Percentiles rank a stretch among this genome's conserved stretches.
Evolutionary conservation across 2,888 invertebrate genomes (phyloP).

Genomic region (Frankliniella fusca): DNA sequence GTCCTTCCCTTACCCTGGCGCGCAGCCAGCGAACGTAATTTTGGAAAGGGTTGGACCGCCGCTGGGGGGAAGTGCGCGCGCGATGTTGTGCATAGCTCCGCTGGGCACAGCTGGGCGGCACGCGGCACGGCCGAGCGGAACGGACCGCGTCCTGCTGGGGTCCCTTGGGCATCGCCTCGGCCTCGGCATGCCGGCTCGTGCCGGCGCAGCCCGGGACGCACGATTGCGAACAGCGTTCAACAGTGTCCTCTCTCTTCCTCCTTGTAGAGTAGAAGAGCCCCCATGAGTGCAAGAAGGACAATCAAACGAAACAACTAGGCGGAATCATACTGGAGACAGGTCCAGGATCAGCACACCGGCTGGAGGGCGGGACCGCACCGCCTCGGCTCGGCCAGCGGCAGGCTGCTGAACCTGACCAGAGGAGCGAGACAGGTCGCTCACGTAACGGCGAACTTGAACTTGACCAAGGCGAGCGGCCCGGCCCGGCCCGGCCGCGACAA

Average conservation of each 20-base stretch:
- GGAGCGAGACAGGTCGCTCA: neutral
- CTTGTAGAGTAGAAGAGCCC: too few species aligned
- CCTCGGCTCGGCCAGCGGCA: neutral
- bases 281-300: too few species aligned
- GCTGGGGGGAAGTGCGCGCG: neutral
- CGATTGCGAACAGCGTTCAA: too few species aligned
- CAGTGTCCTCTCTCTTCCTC: too few species aligned
- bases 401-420: neutral
- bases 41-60: neutral
- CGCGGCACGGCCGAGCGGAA: neutral
- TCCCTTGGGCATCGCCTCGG: neutral
- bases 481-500: neutral
- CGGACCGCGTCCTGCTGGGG: neutral
- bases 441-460: constrained; percentile 24
- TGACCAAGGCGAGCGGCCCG: neutral
- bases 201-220: neutral
- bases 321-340: too few species aligned
- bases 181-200: neutral
- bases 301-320: too few species aligned
- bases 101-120: neutral
- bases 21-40: neutral
- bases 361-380: neutral
- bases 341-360: neutral
- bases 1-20: neutral
- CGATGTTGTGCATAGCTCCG: neutral